phyloP scores from a whole-genome alignment of 2,888 invertebrate species.

The Chouioia cunea region DNA sequence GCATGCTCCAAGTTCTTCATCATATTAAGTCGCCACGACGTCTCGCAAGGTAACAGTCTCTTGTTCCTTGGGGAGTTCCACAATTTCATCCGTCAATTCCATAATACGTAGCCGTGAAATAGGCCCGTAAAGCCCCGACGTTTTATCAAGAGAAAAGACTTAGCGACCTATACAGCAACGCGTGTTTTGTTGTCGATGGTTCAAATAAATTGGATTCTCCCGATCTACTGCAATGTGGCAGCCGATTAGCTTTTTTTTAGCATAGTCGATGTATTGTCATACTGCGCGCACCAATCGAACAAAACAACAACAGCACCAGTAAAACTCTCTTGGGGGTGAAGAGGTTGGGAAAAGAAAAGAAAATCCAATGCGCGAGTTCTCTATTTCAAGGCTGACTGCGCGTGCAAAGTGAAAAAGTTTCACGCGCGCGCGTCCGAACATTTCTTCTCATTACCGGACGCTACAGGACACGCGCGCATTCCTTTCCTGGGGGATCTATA shows the following conservation, averaged over 20 bases:
- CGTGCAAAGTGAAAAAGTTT: slow-evolving; percentile 62
- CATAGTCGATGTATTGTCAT: slow-evolving; percentile 54
- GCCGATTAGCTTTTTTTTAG: not conserved
- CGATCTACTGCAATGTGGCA: not conserved
- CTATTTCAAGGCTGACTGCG: slow-evolving; percentile 62
- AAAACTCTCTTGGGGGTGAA: slow-evolving; percentile 44
- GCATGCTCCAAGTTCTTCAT: no score
- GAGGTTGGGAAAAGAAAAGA: slow-evolving; percentile 47
- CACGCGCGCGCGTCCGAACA: slow-evolving; percentile 41
- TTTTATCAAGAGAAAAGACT: no score
- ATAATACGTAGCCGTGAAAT: slow-evolving; percentile 23
- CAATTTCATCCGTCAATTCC: slow-evolving; percentile 19
- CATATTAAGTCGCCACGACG: no score
- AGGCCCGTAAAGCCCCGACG: not conserved
- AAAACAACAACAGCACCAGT: slow-evolving; percentile 2
- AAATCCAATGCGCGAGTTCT: slow-evolving; percentile 56
- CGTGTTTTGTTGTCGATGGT: slow-evolving; percentile 39
- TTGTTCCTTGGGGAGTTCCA: no score
- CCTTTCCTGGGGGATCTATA: slow-evolving; percentile 3
- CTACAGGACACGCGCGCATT: slow-evolving; percentile 23
- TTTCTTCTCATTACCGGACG: slow-evolving; percentile 51
- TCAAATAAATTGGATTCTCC: slow-evolving; percentile 45
- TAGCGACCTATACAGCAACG: not conserved
- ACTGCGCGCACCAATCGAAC: not conserved
- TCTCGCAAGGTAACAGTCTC: no score